Evolutionary conservation across 2,888 invertebrate species (phyloP), one percentile per base, ranked within the genome.

Genomic region (Carabus problematicus): DNA sequence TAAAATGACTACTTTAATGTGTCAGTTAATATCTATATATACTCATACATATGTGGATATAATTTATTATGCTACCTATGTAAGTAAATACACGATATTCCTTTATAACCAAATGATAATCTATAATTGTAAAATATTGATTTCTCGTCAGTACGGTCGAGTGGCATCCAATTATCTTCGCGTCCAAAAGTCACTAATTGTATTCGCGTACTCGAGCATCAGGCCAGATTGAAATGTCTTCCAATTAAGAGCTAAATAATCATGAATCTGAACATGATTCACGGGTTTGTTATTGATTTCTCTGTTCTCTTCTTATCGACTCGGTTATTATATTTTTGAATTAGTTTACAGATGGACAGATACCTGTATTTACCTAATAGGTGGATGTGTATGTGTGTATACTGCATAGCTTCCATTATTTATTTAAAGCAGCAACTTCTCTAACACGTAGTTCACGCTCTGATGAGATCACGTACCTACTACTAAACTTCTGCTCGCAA

Each of bases 401-500:
- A 6, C 6, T 45, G 3, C 14, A 45, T 12, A 45, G 45, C 11
- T 1, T 12, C 45, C 45, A 45, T 45, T 29, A 29, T 29, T 29
- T 29, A 29, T 29, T 29, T 29, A 29, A 29, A 29, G 29, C 29
- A 29, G 29, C 29, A 29, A 29, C 52, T 52, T 52, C 18, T 8
- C 39, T n/a, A 39, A 12, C 64, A 64, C 64, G 64, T 60, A 60
- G 60, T 19, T 39, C 42, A 16, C 49, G 52, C 19, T 16, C 60
- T 67, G 67, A 67, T 67, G 67, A 67, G 67, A 29, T 67, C 67
- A 67, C 67, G 67, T 67, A 42, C 41, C 29, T 29, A 29, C 29
- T 29, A 11, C 54, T 60, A 52, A 67, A 67, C 18, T 67, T 60
- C 67, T 47, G 29, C 11, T 19, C 16, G 67, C 67, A 60, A 67